phyloP scores from a whole-genome alignment of 53 echinoderm and acorn worm genomes.

The Luidia sarsii region DNA sequence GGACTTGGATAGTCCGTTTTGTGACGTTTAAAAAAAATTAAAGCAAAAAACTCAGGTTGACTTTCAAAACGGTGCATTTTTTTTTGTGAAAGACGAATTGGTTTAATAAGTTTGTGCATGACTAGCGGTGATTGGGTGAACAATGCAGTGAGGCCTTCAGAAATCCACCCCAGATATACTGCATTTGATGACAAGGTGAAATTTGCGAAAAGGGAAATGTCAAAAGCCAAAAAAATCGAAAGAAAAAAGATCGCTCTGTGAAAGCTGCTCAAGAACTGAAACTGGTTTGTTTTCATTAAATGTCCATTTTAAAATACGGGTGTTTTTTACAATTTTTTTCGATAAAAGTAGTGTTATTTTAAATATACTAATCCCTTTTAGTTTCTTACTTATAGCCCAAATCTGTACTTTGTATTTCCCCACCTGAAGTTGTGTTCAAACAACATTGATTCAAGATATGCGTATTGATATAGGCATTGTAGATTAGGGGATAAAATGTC shows the following conservation, averaged over 20 bases:
- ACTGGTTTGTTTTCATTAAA: constrained; percentile 12
- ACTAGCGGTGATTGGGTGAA: constrained; percentile 12
- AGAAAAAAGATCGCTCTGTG: neutral
- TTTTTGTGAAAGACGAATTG: neutral
- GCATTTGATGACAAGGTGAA: no score
- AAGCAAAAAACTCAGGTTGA: constrained; percentile 45
- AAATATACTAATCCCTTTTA: constrained; percentile 20
- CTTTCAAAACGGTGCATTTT: constrained; percentile 60
- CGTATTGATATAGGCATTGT: no score
- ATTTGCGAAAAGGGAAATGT: no score
- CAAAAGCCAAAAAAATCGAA: neutral
- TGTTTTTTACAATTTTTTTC: constrained; percentile 30
- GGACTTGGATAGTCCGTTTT: neutral
- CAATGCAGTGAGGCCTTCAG: neutral
- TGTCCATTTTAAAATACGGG: constrained; percentile 49
- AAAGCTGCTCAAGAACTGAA: neutral
- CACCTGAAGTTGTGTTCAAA: neutral
- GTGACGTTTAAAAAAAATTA: neutral
- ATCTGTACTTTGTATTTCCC: neutral
- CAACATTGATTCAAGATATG: no score
- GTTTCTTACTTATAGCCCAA: neutral
- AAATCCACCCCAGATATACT: no score
- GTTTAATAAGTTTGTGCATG: no score
- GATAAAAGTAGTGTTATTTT: neutral
- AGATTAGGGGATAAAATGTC: no score